Base-by-base conservation (phyloP, 2,888 invertebrate genomes). In the Tetheella fluctuosa region DNA sequence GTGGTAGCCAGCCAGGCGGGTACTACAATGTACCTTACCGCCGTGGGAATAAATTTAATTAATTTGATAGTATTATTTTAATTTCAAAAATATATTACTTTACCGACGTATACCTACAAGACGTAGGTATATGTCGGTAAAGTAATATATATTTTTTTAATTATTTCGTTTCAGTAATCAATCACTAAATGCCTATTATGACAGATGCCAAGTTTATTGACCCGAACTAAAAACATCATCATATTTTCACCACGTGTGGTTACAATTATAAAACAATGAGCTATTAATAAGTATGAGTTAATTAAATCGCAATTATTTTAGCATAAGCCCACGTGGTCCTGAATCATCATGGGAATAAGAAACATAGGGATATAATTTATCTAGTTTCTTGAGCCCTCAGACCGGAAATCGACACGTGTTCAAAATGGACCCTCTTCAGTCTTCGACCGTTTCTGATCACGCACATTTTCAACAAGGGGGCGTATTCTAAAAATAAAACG, bases 401-500 rank as follows among this genome's bases (percentile, higher is more conserved):
- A 71, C 85, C 85, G 89, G 89, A 90, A 86, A 84, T 74, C 71
- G 64, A 76, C 88, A 88, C 85, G 88, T 86, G 87, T 79, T 55
- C 55, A 55, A 55, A 55, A 55, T 75, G 70, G 68, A 73, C 77
- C 73, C 68, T 68, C 34, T 59, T 48, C 54, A 54, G 57, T 57
- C 57, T 62, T 57, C 70, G 68, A 64, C 69, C 68, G 63, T 57
- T 39, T 48, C 48, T 48, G 17, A 20, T n/a, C 48, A 78, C 77
- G 77, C 76, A 79, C 70, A 73, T 80, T 76, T 79, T 79, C 70
- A 76, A 82, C 80, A 84, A 89, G 91, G 91, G 92, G 92, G 92
- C 92, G 92, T 89, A 81, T 83, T 90, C 91, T 91, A 92, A 90
- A 91, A 89, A 91, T 92, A 92, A 76, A 75, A 74, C 69, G 76